Evolutionary conservation across 2,888 invertebrate species (phyloP), one percentile per base, ranked within the genome.

Genomic region (Epirrita christyi): DNA sequence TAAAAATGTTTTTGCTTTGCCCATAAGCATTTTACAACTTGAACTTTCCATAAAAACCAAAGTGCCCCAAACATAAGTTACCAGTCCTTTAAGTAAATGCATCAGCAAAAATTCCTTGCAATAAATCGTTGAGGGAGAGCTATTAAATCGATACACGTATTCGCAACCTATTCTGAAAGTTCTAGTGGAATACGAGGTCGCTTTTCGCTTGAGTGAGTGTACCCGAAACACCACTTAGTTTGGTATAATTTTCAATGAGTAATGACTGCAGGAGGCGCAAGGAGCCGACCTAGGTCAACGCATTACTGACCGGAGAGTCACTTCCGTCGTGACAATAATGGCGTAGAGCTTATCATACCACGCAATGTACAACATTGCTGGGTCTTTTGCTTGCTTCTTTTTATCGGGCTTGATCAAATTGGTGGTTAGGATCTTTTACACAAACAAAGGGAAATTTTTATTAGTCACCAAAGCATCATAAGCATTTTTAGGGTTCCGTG

Each of bases 181-280:
- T 72, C 71, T 42, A 27, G 44, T 51, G 36, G 51, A n/a, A 48
- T 47, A 11, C 49, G 72, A 64, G 62, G 68, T 66, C 68, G 63
- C 63, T 64, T 59, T 63, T 72, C 78, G 79, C 80, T 78, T 80
- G 86, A 83, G 78, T 83, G 86, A 76, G 64, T 80, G 70, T 80
- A 88, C 86, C 81, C 83, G 88, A 87, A 88, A 86, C 82, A 83
- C 86, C 88, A 90, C 89, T 90, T 88, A 90, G 85, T 76, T 75
- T 76, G 76, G 88, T 86, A 90, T 88, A 88, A 88, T 89, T 87
- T 89, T 86, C 86, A 86, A 88, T 90, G 89, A 91, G 83, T 86
- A 85, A 86, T 86, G 81, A 79, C 75, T 74, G 78, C 78, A 72
- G 68, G 64, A 72, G 69, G 63, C 71, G 69, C 67, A 72, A 77